These are phyloP conservation scores for Euthynnus affinis DNA, from an alignment of 2,797 vertebrate species.

Conservation along the genomic window DNA sequence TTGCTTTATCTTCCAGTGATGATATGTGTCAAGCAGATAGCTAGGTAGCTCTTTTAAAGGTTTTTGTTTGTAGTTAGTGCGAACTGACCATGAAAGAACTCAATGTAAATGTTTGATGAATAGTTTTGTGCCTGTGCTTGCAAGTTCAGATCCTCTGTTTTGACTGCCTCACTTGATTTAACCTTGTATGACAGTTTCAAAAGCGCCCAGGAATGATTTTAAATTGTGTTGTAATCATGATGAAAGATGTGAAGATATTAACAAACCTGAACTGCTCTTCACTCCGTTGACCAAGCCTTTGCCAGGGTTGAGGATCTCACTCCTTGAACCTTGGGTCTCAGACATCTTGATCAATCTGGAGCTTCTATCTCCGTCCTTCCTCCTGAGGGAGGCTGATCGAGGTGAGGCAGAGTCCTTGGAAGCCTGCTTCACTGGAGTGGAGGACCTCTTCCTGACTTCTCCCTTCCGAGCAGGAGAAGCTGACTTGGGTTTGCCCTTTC, in stretches of 20 bases:
- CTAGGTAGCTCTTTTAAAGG: too few relatives aligned
- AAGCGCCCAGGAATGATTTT: neutral
- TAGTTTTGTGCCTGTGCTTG: too few relatives aligned
- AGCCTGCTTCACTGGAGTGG: slow-evolving; percentile 90
- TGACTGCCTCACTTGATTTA: neutral
- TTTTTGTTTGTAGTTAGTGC: too few relatives aligned
- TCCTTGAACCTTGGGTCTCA: slow-evolving; percentile 84
- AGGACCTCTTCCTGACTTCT: slow-evolving; percentile 90
- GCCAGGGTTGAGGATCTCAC: slow-evolving; percentile 86
- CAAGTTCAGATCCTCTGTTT: too few relatives aligned
- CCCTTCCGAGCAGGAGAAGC: slow-evolving; percentile 91
- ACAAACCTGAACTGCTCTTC: slow-evolving; percentile 89
- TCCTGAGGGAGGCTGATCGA: slow-evolving; percentile 85
- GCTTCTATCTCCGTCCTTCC: slow-evolving; percentile 89
- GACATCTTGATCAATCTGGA: slow-evolving; percentile 85
- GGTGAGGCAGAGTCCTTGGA: slow-evolving; percentile 87
- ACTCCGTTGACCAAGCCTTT: slow-evolving; percentile 91
- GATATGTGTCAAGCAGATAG: too few relatives aligned
- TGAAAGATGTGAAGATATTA: neutral
- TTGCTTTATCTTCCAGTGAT: too few relatives aligned
- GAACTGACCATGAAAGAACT: too few relatives aligned
- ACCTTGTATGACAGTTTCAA: too few relatives aligned
- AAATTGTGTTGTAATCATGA: neutral
- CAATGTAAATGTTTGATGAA: too few relatives aligned
- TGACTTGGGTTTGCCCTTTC: slow-evolving; percentile 92